These are phyloP conservation scores for Papilio glaucus DNA, from an alignment of 1,140 invertebrate genomes.

Conservation along the genomic window DNA sequence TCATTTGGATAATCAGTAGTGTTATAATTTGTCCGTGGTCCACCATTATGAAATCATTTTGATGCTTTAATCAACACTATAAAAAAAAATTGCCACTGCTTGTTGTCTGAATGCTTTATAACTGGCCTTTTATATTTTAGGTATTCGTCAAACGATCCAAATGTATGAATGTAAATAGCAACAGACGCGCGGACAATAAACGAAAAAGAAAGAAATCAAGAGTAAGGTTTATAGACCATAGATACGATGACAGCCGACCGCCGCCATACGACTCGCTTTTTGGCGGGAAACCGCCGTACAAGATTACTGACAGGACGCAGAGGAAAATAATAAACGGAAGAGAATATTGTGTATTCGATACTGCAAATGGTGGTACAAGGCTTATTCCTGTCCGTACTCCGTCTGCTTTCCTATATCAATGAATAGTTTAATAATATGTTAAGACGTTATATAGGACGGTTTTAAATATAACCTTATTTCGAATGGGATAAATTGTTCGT, in stretches of 20 bases:
- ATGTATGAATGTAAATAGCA: conserved; percentile 43
- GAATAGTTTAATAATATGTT: conserved; percentile 33
- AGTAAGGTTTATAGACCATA: conserved; percentile 33
- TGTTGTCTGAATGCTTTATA: neutral
- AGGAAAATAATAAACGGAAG: conserved; percentile 88
- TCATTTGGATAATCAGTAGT: too few species aligned
- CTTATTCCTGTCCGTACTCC: conserved; percentile 88
- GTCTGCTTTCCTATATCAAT: conserved; percentile 88
- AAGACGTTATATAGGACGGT: too few species aligned
- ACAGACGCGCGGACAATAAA: conserved; percentile 36
- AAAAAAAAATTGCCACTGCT: too few species aligned
- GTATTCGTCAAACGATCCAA: conserved; percentile 61
- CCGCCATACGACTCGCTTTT: conserved; percentile 85
- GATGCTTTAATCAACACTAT: too few species aligned
- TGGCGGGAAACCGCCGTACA: conserved; percentile 69
- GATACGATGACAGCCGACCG: conserved; percentile 71
- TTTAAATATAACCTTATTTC: too few species aligned
- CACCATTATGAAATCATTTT: too few species aligned
- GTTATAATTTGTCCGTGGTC: too few species aligned
- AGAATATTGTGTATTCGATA: conserved; percentile 87
- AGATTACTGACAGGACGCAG: conserved; percentile 75
- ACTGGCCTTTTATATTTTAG: conserved; percentile 51
- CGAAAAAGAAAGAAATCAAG: conserved; percentile 44
- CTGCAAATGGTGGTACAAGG: conserved; percentile 84
- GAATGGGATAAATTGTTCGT: too few species aligned